Evolutionary conservation across 2,888 invertebrate genomes (phyloP).

Genomic region (Andricus quercusramuli): DNA sequence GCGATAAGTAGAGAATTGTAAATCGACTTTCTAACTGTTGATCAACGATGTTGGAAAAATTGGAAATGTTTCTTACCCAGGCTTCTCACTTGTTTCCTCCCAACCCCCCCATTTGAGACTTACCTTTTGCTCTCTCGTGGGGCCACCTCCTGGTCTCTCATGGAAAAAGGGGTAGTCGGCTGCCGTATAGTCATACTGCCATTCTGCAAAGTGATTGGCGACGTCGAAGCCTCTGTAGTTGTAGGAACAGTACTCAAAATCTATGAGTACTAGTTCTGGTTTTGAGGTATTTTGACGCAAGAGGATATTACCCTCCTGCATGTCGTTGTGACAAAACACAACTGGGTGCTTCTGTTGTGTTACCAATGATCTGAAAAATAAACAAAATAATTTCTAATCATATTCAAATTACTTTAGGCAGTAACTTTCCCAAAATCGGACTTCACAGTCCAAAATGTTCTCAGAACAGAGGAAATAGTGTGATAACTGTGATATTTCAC

Average conservation of each 20-base stretch:
- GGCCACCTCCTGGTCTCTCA: conserved; percentile 85
- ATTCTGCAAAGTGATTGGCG: conserved; percentile 96
- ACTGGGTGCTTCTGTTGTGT: conserved; percentile 82
- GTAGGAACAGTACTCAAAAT: conserved; percentile 97
- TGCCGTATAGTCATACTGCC: conserved; percentile 93
- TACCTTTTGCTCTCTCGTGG: conserved; percentile 90
- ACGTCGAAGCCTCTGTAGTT: conserved; percentile 96
- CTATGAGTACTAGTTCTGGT: conserved; percentile 88
- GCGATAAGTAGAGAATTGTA: neutral
- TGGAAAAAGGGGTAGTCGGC: conserved; percentile 88
- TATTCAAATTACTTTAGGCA: too few species aligned
- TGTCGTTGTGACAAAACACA: conserved; percentile 96
- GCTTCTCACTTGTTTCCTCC: conserved; percentile 51
- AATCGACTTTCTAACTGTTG: conserved; percentile 3
- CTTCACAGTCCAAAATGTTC: too few species aligned
- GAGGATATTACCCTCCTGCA: conserved; percentile 93
- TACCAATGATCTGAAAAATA: conserved; percentile 76
- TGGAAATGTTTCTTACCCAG: conserved; percentile 61
- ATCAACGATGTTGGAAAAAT: conserved; percentile 33
- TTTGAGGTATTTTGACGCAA: conserved; percentile 80
- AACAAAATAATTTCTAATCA: conserved; percentile 42
- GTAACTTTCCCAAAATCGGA: too few species aligned
- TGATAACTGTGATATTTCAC: too few species aligned
- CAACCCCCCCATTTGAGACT: conserved; percentile 64
- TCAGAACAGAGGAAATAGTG: too few species aligned